Evolutionary conservation across 2,888 invertebrate species (phyloP), one percentile per base, ranked within the genome.

Genomic region (Copidosoma aretas): DNA sequence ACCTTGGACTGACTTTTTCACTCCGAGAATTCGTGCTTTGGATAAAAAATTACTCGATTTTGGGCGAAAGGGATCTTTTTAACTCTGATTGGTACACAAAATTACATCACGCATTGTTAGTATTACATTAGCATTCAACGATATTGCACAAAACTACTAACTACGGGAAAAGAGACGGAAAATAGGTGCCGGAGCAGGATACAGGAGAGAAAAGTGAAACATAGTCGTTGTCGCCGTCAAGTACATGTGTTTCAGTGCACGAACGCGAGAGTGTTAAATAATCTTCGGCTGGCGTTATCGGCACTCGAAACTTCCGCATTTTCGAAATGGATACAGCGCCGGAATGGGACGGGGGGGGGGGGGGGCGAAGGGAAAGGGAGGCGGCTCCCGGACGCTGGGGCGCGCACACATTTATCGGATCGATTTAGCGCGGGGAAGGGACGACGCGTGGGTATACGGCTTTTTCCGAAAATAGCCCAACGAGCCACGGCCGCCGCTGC

Each of bases 381-480:
- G 49, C 56, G 32, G 17, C 25, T 21, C 39, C 24, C 54, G 24
- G 54, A 22, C 24, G 59, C 52, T 2, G 4, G 10, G 21, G 41
- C 57, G 43, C 57, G 61, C 60, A 43, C 60, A 51, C 56, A 66
- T 19, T 62, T 64, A 67, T 62, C 67, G 61, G 57, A 61, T 61
- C 67, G 61, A 62, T 67, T 51, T 62, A 60, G 51, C 57, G 25
- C 8, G 12, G 15, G 22, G 21, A 32, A n/a, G n/a, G 21, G 32
- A 32, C 32, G 32, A 5, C 3, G 32, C 8, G 8, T 32, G 8
- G 32, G 17, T 61, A 67, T 67, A 61, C 8, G 60, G 60, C 66
- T 67, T 67, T 67, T 67, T 67, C 61, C 60, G 24, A 61, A 67
- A 61, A 67, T 67, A 67, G 57, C 56, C 51, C 67, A 67, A 46